Percentiles rank a stretch among this genome's conserved stretches.
Conservation (phyloP, 2,113 vertebrate genomes). For the Gorsachius goisagi region DNA sequence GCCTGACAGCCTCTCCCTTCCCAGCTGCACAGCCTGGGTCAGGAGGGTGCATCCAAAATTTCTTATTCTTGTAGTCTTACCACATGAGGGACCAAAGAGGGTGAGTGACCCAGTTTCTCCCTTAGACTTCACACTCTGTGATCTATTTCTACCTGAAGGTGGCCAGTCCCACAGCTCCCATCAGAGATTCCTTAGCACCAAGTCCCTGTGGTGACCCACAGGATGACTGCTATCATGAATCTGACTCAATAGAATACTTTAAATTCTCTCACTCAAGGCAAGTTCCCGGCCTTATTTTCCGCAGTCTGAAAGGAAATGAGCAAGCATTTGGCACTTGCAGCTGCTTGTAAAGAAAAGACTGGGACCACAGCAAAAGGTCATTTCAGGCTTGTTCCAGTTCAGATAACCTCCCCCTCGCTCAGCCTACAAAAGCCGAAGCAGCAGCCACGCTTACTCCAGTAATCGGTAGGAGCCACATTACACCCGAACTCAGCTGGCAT, state of each 20-base stretch:
- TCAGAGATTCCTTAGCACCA: not conserved
- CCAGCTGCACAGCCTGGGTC: not conserved
- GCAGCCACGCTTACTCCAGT: rapidly evolving
- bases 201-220: not conserved
- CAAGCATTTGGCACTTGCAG: not conserved
- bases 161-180: not conserved
- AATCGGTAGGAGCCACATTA: rapidly evolving
- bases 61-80: not conserved
- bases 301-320: not conserved
- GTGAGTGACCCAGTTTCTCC: not conserved
- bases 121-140: rapidly evolving
- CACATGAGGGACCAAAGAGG: not conserved
- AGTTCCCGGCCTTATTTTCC: not conserved
- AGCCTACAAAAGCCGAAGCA: rapidly evolving
- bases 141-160: not conserved
- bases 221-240: not conserved
- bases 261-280: not conserved
- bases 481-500: rapidly evolving
- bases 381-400: not conserved
- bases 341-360: not conserved
- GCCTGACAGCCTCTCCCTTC: not conserved
- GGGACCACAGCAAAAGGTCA: not conserved
- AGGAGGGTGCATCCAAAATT: not conserved
- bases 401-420: not conserved
- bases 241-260: not conserved